Evolutionary conservation across 2,797 vertebrate genomes (phyloP), one percentile per base, ranked within the genome.

Genomic region (Pteropus rufus): DNA sequence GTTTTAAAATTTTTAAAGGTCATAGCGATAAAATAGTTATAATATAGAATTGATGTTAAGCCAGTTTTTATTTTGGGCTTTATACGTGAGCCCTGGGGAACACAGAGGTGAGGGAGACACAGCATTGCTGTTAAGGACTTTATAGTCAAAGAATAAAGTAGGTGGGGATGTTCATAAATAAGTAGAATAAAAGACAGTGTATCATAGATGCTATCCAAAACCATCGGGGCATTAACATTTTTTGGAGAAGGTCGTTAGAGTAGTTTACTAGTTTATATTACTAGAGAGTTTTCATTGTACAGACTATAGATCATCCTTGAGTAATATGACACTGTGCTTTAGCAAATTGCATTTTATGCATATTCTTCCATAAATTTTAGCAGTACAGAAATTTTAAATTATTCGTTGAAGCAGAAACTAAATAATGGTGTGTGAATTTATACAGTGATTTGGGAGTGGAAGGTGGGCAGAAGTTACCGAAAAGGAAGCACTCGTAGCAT

Each of bases 121-220:
- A 80, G 36, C 56, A 87, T 86, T 84, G 72, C 14, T 89, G 58
- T 97, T 86, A 67, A 95, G 64, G 70, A 52, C 29, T 96, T 91
- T 52, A 52, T 3, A 70, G 49, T 86, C 10, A 1, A 62, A 21
- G 85, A 64, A 86, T 90, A n/a, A 84, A 82, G 10, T 77, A 91
- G 79, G 29, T 79, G 39, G 12, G n/a, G 34, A 39, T 69, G 34
- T 34, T 76, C 12, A 52, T 41, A 91, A 92, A 44, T 92, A 84
- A 73, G 36, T 29, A 60, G 36, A 95, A 24, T 90, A 70, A 62
- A 94, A 91, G 18, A 15, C 0, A 65, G 8, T 52, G 4, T 49
- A 34, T 94, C 21, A 21, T 23, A 90, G 39, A 56, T 67, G 80
- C 10, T 80, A 62, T 67, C n/a, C 89, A 52, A 92, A 89, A 21